Evolutionary conservation across 2,113 vertebrate species (phyloP).

Genomic region (Genyomyrus donnyi): DNA sequence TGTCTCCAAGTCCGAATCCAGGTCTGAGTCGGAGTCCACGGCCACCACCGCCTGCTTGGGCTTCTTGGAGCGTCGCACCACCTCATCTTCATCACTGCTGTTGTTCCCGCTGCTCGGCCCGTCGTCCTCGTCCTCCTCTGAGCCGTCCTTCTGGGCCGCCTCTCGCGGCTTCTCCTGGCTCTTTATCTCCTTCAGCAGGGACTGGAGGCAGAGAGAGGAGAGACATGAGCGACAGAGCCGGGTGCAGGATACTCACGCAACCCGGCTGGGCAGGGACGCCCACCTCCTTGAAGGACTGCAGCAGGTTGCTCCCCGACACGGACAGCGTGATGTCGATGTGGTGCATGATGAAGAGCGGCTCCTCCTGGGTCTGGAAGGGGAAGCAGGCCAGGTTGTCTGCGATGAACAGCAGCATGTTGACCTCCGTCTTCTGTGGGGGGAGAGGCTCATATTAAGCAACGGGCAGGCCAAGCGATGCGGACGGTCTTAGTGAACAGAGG

Average conservation of each 20-base stretch:
- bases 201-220: conserved; percentile 48
- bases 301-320: conserved; percentile 93
- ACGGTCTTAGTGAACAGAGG: conserved; percentile 76
- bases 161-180: conserved; percentile 52
- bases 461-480: conserved; percentile 62
- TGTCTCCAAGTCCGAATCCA: conserved; percentile 63
- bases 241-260: conserved; percentile 76
- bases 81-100: conserved; percentile 67
- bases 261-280: conserved; percentile 26
- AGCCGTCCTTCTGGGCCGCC: conserved; percentile 57
- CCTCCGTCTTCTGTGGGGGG: conserved; percentile 81
- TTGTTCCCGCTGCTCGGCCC: conserved; percentile 48
- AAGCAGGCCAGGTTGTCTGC: conserved; percentile 98
- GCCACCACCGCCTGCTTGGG: conserved; percentile 61
- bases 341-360: conserved; percentile 98
- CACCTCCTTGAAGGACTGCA: conserved; percentile 98
- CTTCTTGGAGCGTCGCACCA: conserved; percentile 67
- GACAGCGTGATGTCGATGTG: conserved; percentile 98
- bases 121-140: conserved; percentile 59
- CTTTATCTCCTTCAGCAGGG: conserved; percentile 69
- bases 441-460: neutral
- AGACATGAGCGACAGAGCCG: conserved; percentile 48
- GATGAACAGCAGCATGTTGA: conserved; percentile 95
- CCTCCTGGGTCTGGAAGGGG: conserved; percentile 93
- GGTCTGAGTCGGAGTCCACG: conserved; percentile 75